phyloP scores from a whole-genome alignment of 2,888 invertebrate species.

The Nomada lathburiana region DNA sequence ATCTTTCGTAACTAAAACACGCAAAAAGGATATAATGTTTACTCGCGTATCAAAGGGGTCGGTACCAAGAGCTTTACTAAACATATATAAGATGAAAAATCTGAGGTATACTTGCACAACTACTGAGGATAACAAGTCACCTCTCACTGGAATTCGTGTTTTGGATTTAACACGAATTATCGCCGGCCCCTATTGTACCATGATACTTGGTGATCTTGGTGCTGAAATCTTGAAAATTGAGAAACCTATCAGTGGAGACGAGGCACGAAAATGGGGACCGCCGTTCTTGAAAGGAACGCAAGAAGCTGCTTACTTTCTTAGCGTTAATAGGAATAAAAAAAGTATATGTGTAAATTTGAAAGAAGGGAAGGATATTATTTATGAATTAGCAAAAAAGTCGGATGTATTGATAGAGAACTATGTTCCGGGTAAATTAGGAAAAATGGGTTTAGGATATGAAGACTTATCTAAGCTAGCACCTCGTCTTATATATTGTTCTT shows the following conservation, averaged over 20 bases:
- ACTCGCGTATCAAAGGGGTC: constrained; percentile 6
- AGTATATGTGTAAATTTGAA: constrained; percentile 96
- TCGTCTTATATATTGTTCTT: constrained; percentile 94
- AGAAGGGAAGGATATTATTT: constrained; percentile 88
- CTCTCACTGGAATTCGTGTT: constrained; percentile 90
- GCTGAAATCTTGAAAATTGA: constrained; percentile 98
- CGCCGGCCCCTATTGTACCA: constrained; percentile 97
- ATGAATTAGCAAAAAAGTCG: constrained; percentile 90
- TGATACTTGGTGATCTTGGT: constrained; percentile 96
- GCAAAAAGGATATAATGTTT: constrained; percentile 8
- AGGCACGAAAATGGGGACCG: constrained; percentile 96
- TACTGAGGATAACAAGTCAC: constrained; percentile 83
- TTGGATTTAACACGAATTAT: constrained; percentile 94
- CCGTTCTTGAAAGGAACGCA: constrained; percentile 89
- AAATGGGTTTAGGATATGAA: constrained; percentile 92
- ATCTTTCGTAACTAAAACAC: neutral
- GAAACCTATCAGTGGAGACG: constrained; percentile 92
- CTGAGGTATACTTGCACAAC: constrained; percentile 37
- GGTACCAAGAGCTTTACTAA: constrained; percentile 2
- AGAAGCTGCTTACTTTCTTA: constrained; percentile 93
- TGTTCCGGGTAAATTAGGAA: constrained; percentile 94
- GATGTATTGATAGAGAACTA: constrained; percentile 98
- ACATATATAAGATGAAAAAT: neutral
- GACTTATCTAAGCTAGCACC: constrained; percentile 90
- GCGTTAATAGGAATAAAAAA: constrained; percentile 97